Evolutionary conservation across 1,140 invertebrate genomes (phyloP).

Genomic region (Drosophila asahinai): DNA sequence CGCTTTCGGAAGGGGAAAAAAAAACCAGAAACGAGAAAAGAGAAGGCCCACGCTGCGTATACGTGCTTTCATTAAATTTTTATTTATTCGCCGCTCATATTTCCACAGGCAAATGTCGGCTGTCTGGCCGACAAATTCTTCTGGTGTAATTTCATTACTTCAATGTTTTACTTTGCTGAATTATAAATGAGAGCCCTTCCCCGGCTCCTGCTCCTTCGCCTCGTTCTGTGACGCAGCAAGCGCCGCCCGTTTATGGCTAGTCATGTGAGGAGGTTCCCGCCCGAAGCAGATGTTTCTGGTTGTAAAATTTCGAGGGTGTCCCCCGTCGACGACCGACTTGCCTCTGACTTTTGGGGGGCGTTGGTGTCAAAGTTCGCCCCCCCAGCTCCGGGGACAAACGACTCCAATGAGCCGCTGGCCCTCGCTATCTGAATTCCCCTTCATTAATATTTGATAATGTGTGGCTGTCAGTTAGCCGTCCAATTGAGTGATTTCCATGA

Average conservation of each 20-base stretch:
- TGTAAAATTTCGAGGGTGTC: conserved; percentile 42
- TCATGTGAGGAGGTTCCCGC: conserved; percentile 50
- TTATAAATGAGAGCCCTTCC: conserved; percentile 67
- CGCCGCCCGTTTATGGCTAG: conserved; percentile 67
- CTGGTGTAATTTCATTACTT: conserved; percentile 82
- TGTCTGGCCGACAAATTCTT: conserved; percentile 67
- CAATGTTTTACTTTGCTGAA: conserved; percentile 81
- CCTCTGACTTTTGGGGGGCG: conserved; percentile 63
- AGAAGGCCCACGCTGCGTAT: conserved; percentile 60
- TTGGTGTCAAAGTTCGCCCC: conserved; percentile 73
- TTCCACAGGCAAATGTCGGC: conserved; percentile 36
- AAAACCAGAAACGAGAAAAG: background rate
- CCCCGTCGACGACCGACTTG: background rate
- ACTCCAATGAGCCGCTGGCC: conserved; percentile 64
- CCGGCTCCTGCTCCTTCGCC: background rate
- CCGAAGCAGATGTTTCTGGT: conserved; percentile 61
- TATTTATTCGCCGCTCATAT: conserved; percentile 76
- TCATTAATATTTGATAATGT: conserved; percentile 82
- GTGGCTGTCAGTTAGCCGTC: conserved; percentile 76
- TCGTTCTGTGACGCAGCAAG: conserved; percentile 39
- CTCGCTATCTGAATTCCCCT: background rate
- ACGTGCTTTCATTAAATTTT: conserved; percentile 82
- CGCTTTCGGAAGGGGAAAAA: conserved; percentile 32
- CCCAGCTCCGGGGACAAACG: conserved; percentile 54
- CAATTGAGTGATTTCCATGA: conserved; percentile 79